Conservation (phyloP, 2,888 invertebrate genomes). For the Caenorhabditis sp. region DNA sequence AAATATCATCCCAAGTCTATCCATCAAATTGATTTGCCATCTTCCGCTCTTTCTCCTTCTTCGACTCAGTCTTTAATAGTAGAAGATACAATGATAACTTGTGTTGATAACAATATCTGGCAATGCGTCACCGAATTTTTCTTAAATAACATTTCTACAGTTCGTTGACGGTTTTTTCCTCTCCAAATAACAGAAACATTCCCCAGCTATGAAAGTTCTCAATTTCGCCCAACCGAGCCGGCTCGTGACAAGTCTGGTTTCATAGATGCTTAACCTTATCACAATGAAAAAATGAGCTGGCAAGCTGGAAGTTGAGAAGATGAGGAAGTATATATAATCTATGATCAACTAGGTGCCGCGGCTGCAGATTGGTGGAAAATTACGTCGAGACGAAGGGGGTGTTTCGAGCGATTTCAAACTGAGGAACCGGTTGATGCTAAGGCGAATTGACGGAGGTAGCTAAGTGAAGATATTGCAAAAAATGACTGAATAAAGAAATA, state of each 20-base stretch:
- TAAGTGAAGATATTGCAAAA: not conserved
- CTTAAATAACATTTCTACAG: not conserved
- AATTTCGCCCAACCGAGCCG: no score
- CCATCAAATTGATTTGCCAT: constrained; percentile 28
- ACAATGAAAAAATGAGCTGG: not conserved
- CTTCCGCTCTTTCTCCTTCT: constrained; percentile 15
- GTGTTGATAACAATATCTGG: constrained; percentile 25
- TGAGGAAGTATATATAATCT: constrained; percentile 40
- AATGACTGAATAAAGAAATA: no score
- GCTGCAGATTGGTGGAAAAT: constrained; percentile 28
- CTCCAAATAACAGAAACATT: no score
- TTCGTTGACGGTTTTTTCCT: no score
- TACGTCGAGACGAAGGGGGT: constrained; percentile 30
- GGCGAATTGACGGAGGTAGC: constrained; percentile 1
- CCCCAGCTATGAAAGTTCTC: not conserved
- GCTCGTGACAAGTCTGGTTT: not conserved
- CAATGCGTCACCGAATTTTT: not conserved
- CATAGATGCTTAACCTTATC: not conserved
- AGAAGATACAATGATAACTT: constrained; percentile 27
- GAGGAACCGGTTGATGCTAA: constrained; percentile 39
- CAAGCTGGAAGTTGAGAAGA: not conserved
- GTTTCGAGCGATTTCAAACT: constrained; percentile 52
- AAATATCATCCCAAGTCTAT: constrained; percentile 28
- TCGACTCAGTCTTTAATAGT: not conserved
- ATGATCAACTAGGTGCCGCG: constrained; percentile 31